Conservation (phyloP, 2,113 vertebrate species). For the Gambusia holbrooki region DNA sequence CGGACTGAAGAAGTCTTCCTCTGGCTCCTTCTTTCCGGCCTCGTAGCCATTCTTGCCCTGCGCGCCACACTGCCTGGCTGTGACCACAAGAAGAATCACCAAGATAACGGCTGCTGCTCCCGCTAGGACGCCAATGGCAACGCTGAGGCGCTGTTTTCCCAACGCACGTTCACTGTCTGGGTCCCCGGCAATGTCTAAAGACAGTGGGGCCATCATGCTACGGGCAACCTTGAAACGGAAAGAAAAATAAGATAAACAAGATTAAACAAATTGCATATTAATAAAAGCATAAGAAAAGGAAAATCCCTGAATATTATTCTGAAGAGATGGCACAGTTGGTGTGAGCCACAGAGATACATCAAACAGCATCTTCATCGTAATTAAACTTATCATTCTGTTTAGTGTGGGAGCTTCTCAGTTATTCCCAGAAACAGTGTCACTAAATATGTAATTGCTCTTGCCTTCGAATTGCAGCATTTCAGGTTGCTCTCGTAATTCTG, state of each 20-base stretch:
- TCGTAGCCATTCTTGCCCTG: slow-evolving; percentile 93
- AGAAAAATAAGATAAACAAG: slow-evolving; percentile 6
- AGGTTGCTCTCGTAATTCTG: slow-evolving; percentile 47
- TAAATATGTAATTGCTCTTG: slow-evolving; percentile 72
- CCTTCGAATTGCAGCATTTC: slow-evolving; percentile 64
- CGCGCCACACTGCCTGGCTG: slow-evolving; percentile 91
- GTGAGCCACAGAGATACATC: slow-evolving; percentile 55
- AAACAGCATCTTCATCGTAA: slow-evolving; percentile 74
- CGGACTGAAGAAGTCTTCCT: slow-evolving; percentile 95
- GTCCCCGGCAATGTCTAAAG: slow-evolving; percentile 93
- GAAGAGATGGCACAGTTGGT: slow-evolving; percentile 57
- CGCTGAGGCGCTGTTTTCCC: slow-evolving; percentile 91
- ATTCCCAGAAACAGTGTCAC: slow-evolving; percentile 63
- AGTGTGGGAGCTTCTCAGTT: slow-evolving; percentile 48
- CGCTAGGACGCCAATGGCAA: slow-evolving; percentile 92
- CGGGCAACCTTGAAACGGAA: slow-evolving; percentile 83
- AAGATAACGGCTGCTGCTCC: slow-evolving; percentile 92
- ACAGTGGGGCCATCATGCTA: slow-evolving; percentile 89
- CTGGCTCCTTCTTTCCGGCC: slow-evolving; percentile 92
- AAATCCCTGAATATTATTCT: slow-evolving; percentile 19
- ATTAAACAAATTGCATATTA: neutral
- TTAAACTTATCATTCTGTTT: slow-evolving; percentile 66
- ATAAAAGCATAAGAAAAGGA: slow-evolving; percentile 7
- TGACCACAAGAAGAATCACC: slow-evolving; percentile 92
- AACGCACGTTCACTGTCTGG: slow-evolving; percentile 88